Percentiles rank a stretch among this genome's conserved stretches.
Conservation (phyloP, 2,888 invertebrate species). For the Leptopilina myrica region DNA sequence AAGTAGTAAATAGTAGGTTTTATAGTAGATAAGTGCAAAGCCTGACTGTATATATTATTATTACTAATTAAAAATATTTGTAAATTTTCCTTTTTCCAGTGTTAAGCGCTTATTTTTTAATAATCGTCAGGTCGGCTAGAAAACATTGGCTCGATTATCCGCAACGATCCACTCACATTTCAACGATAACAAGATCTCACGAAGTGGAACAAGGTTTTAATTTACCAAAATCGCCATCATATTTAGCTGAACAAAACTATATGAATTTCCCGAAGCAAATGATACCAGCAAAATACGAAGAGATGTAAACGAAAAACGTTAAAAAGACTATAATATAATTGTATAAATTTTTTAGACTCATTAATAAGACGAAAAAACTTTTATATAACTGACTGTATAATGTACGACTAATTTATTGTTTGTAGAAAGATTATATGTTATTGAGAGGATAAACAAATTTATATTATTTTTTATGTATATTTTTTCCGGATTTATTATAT, state of each 20-base stretch:
- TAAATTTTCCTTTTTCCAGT: constrained; percentile 58
- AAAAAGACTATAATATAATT: neutral
- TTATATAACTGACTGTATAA: too few relatives aligned
- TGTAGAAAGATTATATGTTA: too few relatives aligned
- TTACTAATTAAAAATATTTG: too few relatives aligned
- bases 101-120: constrained; percentile 69
- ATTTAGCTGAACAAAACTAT: constrained; percentile 47
- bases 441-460: too few relatives aligned
- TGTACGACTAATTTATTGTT: too few relatives aligned
- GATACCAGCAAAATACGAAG: constrained; percentile 25
- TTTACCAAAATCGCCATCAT: constrained; percentile 71
- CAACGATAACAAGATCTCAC: constrained; percentile 43
- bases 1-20: too few relatives aligned
- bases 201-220: constrained; percentile 53
- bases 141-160: constrained; percentile 61
- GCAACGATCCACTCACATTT: constrained; percentile 33
- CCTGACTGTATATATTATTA: too few relatives aligned
- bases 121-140: constrained; percentile 68
- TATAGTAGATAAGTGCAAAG: too few relatives aligned
- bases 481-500: too few relatives aligned
- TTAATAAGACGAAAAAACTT: too few relatives aligned
- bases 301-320: neutral
- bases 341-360: too few relatives aligned
- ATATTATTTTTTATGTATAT: too few relatives aligned
- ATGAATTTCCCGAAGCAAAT: neutral